phyloP scores from a whole-genome alignment of 2,888 invertebrate species.

The Globia sparganii region DNA sequence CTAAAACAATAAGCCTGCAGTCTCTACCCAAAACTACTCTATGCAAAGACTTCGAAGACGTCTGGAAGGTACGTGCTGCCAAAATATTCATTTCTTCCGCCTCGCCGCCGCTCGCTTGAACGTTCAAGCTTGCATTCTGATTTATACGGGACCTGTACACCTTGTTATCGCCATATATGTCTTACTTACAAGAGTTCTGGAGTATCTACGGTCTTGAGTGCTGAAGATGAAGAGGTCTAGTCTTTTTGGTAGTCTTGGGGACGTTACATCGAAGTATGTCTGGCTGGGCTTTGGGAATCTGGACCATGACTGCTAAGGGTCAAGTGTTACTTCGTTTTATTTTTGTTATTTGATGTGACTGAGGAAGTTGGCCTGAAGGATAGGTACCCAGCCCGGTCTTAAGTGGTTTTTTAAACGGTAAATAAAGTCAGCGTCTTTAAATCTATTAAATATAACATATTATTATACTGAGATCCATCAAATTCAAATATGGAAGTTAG shows the following conservation, averaged over 20 bases:
- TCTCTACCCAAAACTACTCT: conserved; percentile 47
- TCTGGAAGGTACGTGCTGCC: conserved; percentile 73
- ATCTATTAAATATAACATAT: neutral
- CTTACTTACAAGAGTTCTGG: conserved; percentile 44
- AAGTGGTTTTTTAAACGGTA: neutral
- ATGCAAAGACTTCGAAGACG: conserved; percentile 69
- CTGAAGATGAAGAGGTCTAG: conserved; percentile 46
- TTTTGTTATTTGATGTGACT: neutral
- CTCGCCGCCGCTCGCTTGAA: conserved; percentile 70
- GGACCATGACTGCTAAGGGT: neutral
- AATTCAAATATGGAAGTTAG: no score
- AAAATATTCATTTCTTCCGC: conserved; percentile 84
- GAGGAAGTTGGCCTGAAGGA: neutral
- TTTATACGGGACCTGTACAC: conserved; percentile 57
- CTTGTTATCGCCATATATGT: conserved; percentile 56
- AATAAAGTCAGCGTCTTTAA: neutral
- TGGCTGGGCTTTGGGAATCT: neutral
- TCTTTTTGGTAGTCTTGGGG: neutral
- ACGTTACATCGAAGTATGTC: neutral
- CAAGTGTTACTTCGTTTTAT: neutral
- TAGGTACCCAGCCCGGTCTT: neutral
- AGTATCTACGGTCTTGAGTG: conserved; percentile 24
- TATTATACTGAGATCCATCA: neutral
- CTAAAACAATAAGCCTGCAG: neutral
- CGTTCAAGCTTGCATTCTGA: conserved; percentile 62